These are phyloP conservation scores for Amblyornis subalaris DNA, from an alignment of 2,113 vertebrate genomes.

Conservation along the genomic window DNA sequence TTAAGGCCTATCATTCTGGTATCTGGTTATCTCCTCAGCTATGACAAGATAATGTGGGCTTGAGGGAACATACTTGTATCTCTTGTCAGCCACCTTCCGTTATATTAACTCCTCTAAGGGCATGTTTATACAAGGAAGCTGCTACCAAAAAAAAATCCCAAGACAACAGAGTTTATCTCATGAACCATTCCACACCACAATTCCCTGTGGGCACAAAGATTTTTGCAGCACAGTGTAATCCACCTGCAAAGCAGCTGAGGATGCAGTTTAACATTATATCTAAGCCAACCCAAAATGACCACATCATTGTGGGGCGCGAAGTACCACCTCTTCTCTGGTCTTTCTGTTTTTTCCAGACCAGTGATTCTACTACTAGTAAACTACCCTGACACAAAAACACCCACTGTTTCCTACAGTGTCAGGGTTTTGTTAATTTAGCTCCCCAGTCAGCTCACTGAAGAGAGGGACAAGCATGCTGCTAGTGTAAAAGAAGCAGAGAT, in stretches of 20 bases:
- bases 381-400: background rate
- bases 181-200: background rate
- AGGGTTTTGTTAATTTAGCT: background rate
- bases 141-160: background rate
- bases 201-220: background rate
- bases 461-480: background rate
- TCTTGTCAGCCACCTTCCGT: background rate
- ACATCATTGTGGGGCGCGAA: accelerated
- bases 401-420: background rate
- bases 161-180: background rate
- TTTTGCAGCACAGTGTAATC: background rate
- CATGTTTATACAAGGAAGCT: background rate
- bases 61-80: background rate
- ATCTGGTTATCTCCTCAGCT: background rate
- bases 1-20: background rate
- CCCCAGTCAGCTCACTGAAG: background rate
- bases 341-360: background rate
- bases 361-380: background rate
- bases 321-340: background rate
- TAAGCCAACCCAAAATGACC: background rate
- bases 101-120: background rate
- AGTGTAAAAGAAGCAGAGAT: background rate
- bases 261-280: background rate
- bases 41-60: background rate
- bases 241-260: background rate